phyloP scores from a whole-genome alignment of 1,140 invertebrate species.

The Aethina tumida region DNA sequence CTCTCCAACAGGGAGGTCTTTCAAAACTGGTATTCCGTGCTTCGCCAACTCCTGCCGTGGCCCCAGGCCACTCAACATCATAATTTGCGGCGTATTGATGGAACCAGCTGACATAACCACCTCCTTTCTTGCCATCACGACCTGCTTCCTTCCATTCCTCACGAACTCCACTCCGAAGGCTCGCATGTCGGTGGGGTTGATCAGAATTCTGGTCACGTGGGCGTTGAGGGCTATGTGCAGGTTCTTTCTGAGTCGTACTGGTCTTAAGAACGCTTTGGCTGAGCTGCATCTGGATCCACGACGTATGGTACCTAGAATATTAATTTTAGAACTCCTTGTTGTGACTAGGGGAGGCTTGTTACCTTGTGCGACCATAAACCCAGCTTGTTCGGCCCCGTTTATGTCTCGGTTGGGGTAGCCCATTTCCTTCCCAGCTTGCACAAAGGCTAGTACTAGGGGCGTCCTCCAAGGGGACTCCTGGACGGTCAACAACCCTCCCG shows the following conservation, averaged over 20 bases:
- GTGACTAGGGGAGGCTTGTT: constrained; percentile 31
- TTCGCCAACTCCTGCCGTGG: constrained; percentile 61
- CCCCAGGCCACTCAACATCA: constrained; percentile 84
- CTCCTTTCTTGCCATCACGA: constrained; percentile 61
- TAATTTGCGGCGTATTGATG: constrained; percentile 68
- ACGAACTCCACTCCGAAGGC: constrained; percentile 68
- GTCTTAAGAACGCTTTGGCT: constrained; percentile 78
- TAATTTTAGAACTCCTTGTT: background rate
- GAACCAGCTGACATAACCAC: constrained; percentile 70
- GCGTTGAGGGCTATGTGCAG: constrained; percentile 68
- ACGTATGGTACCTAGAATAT: constrained; percentile 33
- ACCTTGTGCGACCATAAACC: constrained; percentile 83
- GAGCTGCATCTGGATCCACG: constrained; percentile 72
- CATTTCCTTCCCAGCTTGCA: constrained; percentile 76
- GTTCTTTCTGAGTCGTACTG: constrained; percentile 65
- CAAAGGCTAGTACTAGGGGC: constrained; percentile 67
- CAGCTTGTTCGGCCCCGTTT: constrained; percentile 71
- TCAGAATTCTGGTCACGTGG: constrained; percentile 60
- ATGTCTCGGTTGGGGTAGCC: constrained; percentile 84
- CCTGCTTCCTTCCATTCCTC: constrained; percentile 42
- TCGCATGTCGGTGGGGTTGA: constrained; percentile 59
- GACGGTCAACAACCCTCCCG: constrained; percentile 68
- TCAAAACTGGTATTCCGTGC: constrained; percentile 58
- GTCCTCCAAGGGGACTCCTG: constrained; percentile 78
- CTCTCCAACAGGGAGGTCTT: constrained; percentile 63